phyloP scores from a whole-genome alignment of 1,140 invertebrate genomes.

The Calephelis virginiensis region DNA sequence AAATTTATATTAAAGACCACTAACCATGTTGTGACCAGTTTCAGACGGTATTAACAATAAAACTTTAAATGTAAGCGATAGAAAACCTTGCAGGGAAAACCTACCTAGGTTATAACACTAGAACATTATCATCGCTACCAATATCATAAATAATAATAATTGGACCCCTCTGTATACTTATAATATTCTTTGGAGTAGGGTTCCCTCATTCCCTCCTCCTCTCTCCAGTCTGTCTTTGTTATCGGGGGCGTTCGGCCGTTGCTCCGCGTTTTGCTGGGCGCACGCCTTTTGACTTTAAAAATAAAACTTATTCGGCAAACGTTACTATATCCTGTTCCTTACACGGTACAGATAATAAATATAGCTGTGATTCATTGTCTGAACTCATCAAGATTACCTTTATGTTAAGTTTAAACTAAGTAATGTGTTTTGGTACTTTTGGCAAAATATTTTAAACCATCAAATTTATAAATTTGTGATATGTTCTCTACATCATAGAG shows the following conservation, averaged over 20 bases:
- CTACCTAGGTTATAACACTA: too few relatives aligned
- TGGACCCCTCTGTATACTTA: neutral
- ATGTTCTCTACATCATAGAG: too few relatives aligned
- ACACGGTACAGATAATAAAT: constrained; percentile 12
- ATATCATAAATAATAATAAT: too few relatives aligned
- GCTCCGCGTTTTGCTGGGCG: constrained; percentile 35
- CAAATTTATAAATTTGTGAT: neutral
- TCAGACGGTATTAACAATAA: too few relatives aligned
- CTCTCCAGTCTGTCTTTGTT: constrained; percentile 67
- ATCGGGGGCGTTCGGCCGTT: constrained; percentile 56
- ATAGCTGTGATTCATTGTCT: constrained; percentile 7
- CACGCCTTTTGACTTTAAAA: constrained; percentile 52
- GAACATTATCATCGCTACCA: too few relatives aligned
- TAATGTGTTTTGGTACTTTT: neutral
- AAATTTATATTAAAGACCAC: too few relatives aligned
- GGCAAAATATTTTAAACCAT: neutral
- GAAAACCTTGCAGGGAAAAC: neutral
- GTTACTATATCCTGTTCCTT: constrained; percentile 29
- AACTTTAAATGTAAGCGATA: neutral
- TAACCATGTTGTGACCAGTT: too few relatives aligned
- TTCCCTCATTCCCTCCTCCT: constrained; percentile 50
- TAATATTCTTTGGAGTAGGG: constrained; percentile 54
- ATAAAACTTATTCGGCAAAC: constrained; percentile 49
- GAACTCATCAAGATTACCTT: constrained; percentile 14
- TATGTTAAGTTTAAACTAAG: constrained; percentile 20